Evolutionary conservation across 2,113 vertebrate species (phyloP).

Genomic region (Urocolius indicus): DNA sequence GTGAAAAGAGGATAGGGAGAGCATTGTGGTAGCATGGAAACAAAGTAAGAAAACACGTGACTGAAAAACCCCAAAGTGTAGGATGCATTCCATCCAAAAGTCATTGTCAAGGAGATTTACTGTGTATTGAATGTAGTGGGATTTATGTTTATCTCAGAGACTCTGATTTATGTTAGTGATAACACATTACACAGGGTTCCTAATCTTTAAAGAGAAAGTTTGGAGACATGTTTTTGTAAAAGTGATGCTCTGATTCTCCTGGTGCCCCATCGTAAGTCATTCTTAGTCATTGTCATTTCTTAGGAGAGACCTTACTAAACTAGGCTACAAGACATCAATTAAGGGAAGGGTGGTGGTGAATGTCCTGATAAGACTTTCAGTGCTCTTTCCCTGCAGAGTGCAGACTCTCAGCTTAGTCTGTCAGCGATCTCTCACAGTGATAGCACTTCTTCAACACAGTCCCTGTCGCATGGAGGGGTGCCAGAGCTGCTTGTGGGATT

Average conservation of each 20-base stretch:
- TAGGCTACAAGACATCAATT: slow-evolving; percentile 38
- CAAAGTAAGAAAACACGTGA: neutral
- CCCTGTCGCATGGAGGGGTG: slow-evolving; percentile 90
- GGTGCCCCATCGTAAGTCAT: slow-evolving; percentile 58
- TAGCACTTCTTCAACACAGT: slow-evolving; percentile 90
- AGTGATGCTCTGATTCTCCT: neutral
- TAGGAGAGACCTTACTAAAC: slow-evolving; percentile 45
- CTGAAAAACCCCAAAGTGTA: neutral
- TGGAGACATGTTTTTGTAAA: slow-evolving; percentile 53
- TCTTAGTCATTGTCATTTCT: slow-evolving; percentile 62
- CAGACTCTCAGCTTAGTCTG: slow-evolving; percentile 88
- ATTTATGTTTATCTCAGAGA: slow-evolving; percentile 50
- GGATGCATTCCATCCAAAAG: slow-evolving; percentile 37
- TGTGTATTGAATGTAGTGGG: slow-evolving; percentile 28
- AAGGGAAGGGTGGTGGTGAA: neutral
- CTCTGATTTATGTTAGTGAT: slow-evolving; percentile 71
- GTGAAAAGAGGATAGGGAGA: neutral
- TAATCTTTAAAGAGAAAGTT: slow-evolving; percentile 64
- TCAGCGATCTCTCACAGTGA: slow-evolving; percentile 89
- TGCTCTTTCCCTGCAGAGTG: slow-evolving; percentile 80
- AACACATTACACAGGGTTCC: slow-evolving; percentile 38
- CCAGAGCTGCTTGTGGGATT: slow-evolving; percentile 95
- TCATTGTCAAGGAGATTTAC: slow-evolving; percentile 48
- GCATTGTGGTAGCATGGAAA: neutral
- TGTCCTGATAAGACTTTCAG: slow-evolving; percentile 66